These are phyloP conservation scores for Rhopalosiphum nymphaeae DNA, from an alignment of 2,888 invertebrate species.

Conservation along the genomic window DNA sequence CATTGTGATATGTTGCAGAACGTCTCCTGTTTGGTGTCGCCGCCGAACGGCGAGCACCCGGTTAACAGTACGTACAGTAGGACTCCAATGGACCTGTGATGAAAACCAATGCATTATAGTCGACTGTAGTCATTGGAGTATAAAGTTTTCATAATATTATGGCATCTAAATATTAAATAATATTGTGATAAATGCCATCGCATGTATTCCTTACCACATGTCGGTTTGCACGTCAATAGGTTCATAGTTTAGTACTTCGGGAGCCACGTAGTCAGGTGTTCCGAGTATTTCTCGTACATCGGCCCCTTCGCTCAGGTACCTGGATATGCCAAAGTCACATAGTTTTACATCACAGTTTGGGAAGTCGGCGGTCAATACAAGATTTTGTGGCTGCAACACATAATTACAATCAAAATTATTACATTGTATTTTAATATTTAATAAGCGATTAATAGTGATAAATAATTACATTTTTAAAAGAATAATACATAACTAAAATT, in stretches of 20 bases:
- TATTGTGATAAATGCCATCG: background rate
- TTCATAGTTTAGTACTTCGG: slow-evolving; percentile 96
- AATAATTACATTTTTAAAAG: background rate
- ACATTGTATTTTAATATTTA: background rate
- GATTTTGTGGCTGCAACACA: slow-evolving; percentile 76
- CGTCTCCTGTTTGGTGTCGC: slow-evolving; percentile 96
- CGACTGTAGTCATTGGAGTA: background rate
- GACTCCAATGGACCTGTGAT: slow-evolving; percentile 83
- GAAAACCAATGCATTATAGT: background rate
- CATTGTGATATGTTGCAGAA: slow-evolving; percentile 97
- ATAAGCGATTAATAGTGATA: background rate
- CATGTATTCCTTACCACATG: slow-evolving; percentile 78
- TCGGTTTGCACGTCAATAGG: slow-evolving; percentile 93
- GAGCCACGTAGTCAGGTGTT: slow-evolving; percentile 82
- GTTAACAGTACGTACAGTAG: slow-evolving; percentile 93
- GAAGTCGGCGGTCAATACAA: slow-evolving; percentile 75
- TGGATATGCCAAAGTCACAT: slow-evolving; percentile 77
- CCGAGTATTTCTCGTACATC: slow-evolving; percentile 79
- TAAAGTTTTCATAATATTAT: background rate
- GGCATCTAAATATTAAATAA: slow-evolving; percentile 26
- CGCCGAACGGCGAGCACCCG: slow-evolving; percentile 96
- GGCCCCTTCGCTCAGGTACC: slow-evolving; percentile 75
- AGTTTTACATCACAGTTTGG: slow-evolving; percentile 76
- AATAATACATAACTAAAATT: background rate
- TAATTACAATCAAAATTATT: background rate